phyloP scores from a whole-genome alignment of 2,797 vertebrate genomes.

The Tiaroga cobitis region DNA sequence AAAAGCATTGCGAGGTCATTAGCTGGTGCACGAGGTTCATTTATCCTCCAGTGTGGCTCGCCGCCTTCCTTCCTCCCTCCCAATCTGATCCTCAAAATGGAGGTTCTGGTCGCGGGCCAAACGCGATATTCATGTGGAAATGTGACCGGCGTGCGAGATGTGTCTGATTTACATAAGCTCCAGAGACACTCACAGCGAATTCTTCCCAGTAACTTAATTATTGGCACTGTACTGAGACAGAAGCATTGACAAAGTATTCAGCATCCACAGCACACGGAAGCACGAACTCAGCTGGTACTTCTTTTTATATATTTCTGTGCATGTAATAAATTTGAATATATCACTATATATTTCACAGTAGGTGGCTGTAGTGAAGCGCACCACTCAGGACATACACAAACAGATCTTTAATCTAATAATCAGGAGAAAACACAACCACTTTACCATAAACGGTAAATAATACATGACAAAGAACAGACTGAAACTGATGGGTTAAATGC shows the following conservation, averaged over 20 bases:
- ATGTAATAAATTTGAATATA: not conserved
- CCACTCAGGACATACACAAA: no score
- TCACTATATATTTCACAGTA: not conserved
- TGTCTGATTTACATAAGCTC: constrained; percentile 29
- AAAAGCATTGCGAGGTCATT: constrained; percentile 65
- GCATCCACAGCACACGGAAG: not conserved
- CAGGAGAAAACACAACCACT: no score
- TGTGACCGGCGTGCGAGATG: constrained; percentile 40
- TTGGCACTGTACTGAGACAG: constrained; percentile 23
- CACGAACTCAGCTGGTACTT: not conserved
- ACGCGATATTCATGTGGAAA: constrained; percentile 51
- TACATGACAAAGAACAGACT: no score
- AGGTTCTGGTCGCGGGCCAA: constrained; percentile 60
- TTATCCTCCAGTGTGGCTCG: constrained; percentile 54
- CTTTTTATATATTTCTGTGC: not conserved
- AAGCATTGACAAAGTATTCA: not conserved
- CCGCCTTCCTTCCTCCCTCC: constrained; percentile 30
- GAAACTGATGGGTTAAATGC: no score
- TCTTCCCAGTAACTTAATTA: constrained; percentile 30
- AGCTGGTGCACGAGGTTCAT: constrained; percentile 54
- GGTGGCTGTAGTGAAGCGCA: no score
- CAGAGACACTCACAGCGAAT: not conserved
- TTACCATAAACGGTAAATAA: no score
- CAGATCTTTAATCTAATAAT: no score
- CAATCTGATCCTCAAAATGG: constrained; percentile 61